Conservation (phyloP, 2,113 vertebrate species). For the Prietella phreatophila region DNA sequence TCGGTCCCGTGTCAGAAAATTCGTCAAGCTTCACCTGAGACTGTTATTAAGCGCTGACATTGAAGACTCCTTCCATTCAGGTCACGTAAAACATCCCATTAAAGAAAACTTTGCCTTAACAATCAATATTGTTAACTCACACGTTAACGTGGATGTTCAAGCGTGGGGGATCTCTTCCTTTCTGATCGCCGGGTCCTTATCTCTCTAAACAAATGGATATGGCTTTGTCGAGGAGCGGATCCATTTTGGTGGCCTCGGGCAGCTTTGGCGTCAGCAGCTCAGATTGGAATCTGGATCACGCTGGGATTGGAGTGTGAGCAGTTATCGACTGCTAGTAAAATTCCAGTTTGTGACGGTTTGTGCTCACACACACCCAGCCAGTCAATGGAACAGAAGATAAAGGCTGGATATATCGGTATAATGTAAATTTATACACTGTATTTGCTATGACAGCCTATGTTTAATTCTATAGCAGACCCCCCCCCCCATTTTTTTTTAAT, state of each 20-base stretch:
- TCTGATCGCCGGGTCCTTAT: neutral
- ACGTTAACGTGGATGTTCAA: neutral
- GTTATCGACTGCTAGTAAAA: neutral
- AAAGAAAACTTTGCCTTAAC: too few relatives aligned
- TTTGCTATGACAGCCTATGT: too few relatives aligned
- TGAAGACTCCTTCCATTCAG: neutral
- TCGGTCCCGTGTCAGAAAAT: too few relatives aligned
- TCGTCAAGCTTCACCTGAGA: too few relatives aligned
- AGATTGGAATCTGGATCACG: slow-evolving; percentile 9
- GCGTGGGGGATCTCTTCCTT: neutral
- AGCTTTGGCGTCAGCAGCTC: slow-evolving; percentile 20
- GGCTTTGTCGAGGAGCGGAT: neutral
- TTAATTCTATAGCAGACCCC: neutral
- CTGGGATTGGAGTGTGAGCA: slow-evolving; percentile 11
- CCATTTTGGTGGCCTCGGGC: neutral
- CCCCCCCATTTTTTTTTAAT: too few relatives aligned
- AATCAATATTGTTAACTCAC: neutral
- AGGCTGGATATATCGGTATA: neutral
- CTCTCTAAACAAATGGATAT: neutral
- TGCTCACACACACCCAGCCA: neutral
- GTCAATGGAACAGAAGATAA: neutral
- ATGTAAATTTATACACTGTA: neutral
- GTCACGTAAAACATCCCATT: neutral
- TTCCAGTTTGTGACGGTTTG: slow-evolving; percentile 28
- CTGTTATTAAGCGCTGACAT: too few relatives aligned